Percentiles rank a stretch among this genome's conserved stretches.
phyloP scores from a whole-genome alignment of 2,113 vertebrate genomes.

The Xenopus tropicalis region DNA sequence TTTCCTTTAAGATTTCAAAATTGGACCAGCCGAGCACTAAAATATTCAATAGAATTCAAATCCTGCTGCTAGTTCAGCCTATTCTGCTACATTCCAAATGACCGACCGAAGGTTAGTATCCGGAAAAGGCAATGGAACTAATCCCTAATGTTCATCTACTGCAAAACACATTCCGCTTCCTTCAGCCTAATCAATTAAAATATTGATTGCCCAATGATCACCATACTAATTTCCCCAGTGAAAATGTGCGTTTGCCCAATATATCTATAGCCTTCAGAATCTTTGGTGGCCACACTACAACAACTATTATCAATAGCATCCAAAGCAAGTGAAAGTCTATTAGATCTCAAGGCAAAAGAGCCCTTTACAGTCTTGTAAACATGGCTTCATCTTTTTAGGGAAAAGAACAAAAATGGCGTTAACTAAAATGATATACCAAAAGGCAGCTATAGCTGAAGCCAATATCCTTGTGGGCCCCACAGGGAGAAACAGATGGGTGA shows the following conservation, averaged over 20 bases:
- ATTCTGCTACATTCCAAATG: neutral
- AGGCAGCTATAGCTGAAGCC: too few relatives aligned
- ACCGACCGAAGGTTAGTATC: neutral
- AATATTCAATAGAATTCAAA: too few relatives aligned
- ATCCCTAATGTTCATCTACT: neutral
- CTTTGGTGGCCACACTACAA: slow-evolving; percentile 24
- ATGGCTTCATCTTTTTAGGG: too few relatives aligned
- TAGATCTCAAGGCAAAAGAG: slow-evolving; percentile 35
- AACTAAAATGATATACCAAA: too few relatives aligned
- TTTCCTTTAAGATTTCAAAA: too few relatives aligned
- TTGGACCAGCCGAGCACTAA: too few relatives aligned
- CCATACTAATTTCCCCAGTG: slow-evolving; percentile 34
- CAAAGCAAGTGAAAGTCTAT: slow-evolving; percentile 10
- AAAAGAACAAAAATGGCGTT: too few relatives aligned
- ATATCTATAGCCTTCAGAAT: slow-evolving; percentile 21
- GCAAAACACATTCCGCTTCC: slow-evolving; percentile 1
- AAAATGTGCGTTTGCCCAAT: slow-evolving; percentile 18
- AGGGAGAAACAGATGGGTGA: too few relatives aligned
- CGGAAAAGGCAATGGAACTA: neutral
- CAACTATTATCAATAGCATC: slow-evolving; percentile 30
- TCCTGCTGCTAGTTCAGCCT: neutral
- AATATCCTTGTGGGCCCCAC: too few relatives aligned
- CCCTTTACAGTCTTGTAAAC: too few relatives aligned
- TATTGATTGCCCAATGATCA: slow-evolving; percentile 38
- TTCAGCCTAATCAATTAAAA: slow-evolving; percentile 29